A percentile compares a stretch with the other conserved stretches of the same genome.
Conservation (phyloP, 2,888 invertebrate genomes). For the Palloptera scutellata region DNA sequence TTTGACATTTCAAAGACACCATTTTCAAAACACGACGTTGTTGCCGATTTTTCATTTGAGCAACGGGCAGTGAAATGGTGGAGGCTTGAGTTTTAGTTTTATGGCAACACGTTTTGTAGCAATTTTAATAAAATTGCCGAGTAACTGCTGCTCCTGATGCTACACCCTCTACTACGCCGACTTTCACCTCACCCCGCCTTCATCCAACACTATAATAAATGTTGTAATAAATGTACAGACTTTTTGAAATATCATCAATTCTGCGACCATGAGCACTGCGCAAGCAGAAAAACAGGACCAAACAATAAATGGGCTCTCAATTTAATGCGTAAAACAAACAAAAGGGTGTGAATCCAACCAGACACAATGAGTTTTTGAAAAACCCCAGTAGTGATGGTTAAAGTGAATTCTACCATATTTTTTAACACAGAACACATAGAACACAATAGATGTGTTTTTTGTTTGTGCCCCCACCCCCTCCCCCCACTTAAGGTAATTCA, state of each 20-base stretch:
- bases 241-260: conserved; percentile 39
- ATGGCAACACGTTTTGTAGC: conserved; percentile 36
- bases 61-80: conserved; percentile 2
- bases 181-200: neutral
- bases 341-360: conserved; percentile 40
- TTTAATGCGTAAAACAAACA: conserved; percentile 40
- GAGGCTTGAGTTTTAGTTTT: conserved; percentile 27
- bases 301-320: conserved; percentile 17
- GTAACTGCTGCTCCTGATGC: neutral
- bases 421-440: conserved; percentile 17
- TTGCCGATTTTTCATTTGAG: no score
- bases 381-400: neutral
- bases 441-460: neutral
- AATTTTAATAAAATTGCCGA: conserved; percentile 20
- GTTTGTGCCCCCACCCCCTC: neutral
- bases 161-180: conserved; percentile 7
- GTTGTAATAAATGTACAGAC: conserved; percentile 38
- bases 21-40: no score
- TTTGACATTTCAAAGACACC: conserved; percentile 1
- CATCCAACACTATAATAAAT: conserved; percentile 37
- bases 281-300: neutral
- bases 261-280: neutral
- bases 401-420: conserved; percentile 15
- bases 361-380: conserved; percentile 31
- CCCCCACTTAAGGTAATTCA: neutral